phyloP scores from a whole-genome alignment of 1,140 invertebrate species.

The Habropoda laboriosa region DNA sequence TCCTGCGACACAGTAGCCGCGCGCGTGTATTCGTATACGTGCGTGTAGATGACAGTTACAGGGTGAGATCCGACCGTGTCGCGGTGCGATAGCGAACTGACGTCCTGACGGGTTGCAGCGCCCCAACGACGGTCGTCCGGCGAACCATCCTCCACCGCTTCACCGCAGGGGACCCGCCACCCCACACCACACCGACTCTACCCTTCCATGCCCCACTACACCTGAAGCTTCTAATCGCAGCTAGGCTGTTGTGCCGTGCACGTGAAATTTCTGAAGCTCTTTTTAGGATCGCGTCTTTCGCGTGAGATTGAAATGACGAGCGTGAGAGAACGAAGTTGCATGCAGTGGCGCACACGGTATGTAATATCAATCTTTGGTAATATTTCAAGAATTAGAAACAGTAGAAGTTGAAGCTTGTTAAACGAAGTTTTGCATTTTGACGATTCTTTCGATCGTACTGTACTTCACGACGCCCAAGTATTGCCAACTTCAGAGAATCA shows the following conservation, averaged over 20 bases:
- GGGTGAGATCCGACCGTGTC: slow-evolving; percentile 63
- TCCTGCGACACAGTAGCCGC: neutral
- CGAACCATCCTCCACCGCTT: slow-evolving; percentile 67
- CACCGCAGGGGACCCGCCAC: slow-evolving; percentile 54
- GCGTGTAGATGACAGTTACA: neutral
- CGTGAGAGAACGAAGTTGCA: neutral
- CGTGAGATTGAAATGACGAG: neutral
- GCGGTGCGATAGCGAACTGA: slow-evolving; percentile 75
- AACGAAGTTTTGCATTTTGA: neutral
- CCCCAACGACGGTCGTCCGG: slow-evolving; percentile 68
- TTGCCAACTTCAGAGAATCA: neutral
- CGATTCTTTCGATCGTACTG: no score
- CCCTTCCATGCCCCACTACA: slow-evolving; percentile 21
- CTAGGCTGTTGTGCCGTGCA: slow-evolving; percentile 1
- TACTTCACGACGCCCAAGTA: no score
- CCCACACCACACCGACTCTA: slow-evolving; percentile 21
- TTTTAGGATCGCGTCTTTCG: neutral
- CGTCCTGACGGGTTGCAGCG: slow-evolving; percentile 72
- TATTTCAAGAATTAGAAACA: neutral
- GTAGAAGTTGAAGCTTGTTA: no score
- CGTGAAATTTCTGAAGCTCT: slow-evolving; percentile 16
- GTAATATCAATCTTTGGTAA: neutral
- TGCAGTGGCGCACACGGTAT: neutral
- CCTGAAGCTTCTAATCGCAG: slow-evolving; percentile 42
- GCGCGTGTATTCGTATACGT: slow-evolving; percentile 30